Conservation (phyloP, 1,140 invertebrate species). For the Hyles vespertilio region DNA sequence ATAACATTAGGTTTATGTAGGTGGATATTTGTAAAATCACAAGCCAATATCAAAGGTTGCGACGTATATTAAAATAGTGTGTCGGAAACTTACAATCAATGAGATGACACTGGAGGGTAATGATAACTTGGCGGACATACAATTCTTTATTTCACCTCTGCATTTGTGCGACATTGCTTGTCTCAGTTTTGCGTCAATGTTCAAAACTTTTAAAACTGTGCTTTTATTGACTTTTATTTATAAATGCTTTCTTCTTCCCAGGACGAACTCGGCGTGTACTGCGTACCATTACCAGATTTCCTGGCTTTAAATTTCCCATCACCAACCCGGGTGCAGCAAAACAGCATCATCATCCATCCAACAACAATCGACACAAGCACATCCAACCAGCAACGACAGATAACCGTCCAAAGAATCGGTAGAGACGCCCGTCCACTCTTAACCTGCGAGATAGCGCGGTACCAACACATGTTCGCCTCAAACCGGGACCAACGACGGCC, state of each 20-base stretch:
- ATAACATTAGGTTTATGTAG: too few species aligned
- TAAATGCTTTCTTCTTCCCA: slow-evolving; percentile 32
- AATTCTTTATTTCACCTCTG: too few species aligned
- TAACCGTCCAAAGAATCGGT: slow-evolving; percentile 68
- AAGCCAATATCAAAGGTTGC: too few species aligned
- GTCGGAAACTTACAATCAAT: too few species aligned
- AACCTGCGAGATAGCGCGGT: slow-evolving; percentile 58
- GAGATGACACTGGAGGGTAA: too few species aligned
- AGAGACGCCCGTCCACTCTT: slow-evolving; percentile 60
- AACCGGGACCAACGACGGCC: slow-evolving; percentile 15
- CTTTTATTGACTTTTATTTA: too few species aligned
- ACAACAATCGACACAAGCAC: slow-evolving; percentile 26
- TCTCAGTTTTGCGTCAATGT: too few species aligned
- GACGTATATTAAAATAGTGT: too few species aligned
- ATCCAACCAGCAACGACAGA: slow-evolving; percentile 44
- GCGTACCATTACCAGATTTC: slow-evolving; percentile 65
- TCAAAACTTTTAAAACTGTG: too few species aligned
- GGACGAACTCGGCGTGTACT: slow-evolving; percentile 68
- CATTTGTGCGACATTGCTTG: too few species aligned
- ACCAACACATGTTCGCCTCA: slow-evolving; percentile 60
- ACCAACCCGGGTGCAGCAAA: slow-evolving; percentile 36
- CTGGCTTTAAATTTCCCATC: slow-evolving; percentile 53
- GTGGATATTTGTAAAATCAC: too few species aligned
- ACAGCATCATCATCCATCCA: slow-evolving; percentile 41
- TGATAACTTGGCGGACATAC: too few species aligned